Evolutionary conservation across 2,113 vertebrate genomes (phyloP).

Genomic region (Scomber japonicus): DNA sequence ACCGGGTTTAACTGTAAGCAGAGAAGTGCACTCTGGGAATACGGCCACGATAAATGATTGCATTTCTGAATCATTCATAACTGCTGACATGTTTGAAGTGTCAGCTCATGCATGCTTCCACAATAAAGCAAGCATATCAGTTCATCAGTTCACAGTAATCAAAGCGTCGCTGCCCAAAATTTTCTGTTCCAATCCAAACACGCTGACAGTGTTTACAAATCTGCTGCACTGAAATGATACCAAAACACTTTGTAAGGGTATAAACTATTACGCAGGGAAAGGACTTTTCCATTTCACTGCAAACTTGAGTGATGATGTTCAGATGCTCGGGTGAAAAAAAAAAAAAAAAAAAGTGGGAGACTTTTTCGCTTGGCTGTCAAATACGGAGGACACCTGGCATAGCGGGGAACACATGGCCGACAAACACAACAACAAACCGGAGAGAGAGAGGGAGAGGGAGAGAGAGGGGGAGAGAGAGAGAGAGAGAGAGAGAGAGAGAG

Average conservation of each 20-base stretch:
- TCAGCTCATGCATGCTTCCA: constrained; percentile 53
- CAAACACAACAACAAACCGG: constrained; percentile 51
- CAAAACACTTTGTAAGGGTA: constrained; percentile 47
- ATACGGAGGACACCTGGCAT: constrained; percentile 54
- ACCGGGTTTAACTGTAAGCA: constrained; percentile 40
- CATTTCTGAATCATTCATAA: constrained; percentile 50
- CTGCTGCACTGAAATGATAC: constrained; percentile 37
- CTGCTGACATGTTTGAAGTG: constrained; percentile 57
- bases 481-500: too few species aligned
- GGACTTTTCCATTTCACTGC: constrained; percentile 46
- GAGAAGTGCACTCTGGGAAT: constrained; percentile 58
- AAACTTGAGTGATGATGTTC: constrained; percentile 33
- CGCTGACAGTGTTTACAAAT: constrained; percentile 71
- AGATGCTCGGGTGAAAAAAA: constrained; percentile 24
- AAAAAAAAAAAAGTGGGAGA: too few species aligned
- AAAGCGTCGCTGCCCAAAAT: constrained; percentile 42
- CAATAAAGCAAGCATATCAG: constrained; percentile 60
- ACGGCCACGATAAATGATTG: constrained; percentile 50
- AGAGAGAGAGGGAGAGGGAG: too few species aligned
- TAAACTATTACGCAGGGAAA: constrained; percentile 43
- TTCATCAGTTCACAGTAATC: constrained; percentile 65
- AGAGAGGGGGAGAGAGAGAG: too few species aligned
- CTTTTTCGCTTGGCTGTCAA: too few species aligned
- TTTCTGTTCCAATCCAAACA: constrained; percentile 62
- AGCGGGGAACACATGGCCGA: constrained; percentile 52